Percentiles rank a stretch among this genome's conserved stretches.
These are phyloP conservation scores for Orthonevra nobilis DNA, from an alignment of 2,888 invertebrate species.

Conservation along the genomic window DNA sequence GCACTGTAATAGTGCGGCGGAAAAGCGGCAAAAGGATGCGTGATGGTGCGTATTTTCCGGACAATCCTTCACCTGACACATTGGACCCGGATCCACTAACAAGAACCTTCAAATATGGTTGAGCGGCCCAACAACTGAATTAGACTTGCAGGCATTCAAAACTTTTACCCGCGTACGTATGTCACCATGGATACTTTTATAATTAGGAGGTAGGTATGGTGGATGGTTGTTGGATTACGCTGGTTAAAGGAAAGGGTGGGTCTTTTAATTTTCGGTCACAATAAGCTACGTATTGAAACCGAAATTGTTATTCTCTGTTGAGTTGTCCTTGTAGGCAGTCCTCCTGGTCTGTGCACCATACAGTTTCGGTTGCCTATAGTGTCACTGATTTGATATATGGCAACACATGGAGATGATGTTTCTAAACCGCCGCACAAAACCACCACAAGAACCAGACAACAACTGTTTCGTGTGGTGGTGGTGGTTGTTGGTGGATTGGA, in stretches of 20 bases:
- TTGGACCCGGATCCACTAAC: conserved; percentile 11
- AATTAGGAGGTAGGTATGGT: conserved; percentile 50
- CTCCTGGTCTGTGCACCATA: conserved; percentile 4
- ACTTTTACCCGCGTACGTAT: conserved; percentile 21
- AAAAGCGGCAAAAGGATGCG: not conserved
- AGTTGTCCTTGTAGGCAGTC: not conserved
- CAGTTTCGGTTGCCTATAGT: conserved; percentile 49
- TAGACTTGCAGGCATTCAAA: conserved; percentile 34
- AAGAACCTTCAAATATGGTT: conserved; percentile 11
- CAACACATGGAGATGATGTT: conserved; percentile 62
- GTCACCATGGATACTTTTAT: conserved; percentile 36
- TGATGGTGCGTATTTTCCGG: not conserved
- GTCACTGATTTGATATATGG: conserved; percentile 64
- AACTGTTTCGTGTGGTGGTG: conserved; percentile 21
- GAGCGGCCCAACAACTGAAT: conserved; percentile 12
- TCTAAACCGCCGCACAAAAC: conserved; percentile 56
- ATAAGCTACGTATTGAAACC: conserved; percentile 55
- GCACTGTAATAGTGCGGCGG: conserved; percentile 1
- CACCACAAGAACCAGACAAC: conserved; percentile 34
- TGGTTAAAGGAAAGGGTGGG: conserved; percentile 40
- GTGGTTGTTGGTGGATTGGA: conserved; percentile 26
- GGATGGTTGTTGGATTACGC: conserved; percentile 39
- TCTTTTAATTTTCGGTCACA: conserved; percentile 59
- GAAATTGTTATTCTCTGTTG: conserved; percentile 34
- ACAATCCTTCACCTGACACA: conserved; percentile 41